phyloP scores from a whole-genome alignment of 2,113 vertebrate species.

The Porphyrio hochstetteri region DNA sequence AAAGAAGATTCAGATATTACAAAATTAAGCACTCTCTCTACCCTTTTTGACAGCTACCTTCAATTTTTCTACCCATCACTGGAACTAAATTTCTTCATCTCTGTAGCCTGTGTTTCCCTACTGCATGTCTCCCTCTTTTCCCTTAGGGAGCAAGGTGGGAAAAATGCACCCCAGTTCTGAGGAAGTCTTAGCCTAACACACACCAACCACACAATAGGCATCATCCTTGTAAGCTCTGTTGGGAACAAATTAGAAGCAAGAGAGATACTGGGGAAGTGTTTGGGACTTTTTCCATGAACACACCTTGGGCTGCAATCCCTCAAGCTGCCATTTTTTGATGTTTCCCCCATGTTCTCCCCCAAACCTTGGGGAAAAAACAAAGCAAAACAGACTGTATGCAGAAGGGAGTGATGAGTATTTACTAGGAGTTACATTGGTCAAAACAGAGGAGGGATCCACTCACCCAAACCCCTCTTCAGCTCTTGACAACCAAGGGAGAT shows the following conservation, averaged over 20 bases:
- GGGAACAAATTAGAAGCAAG: neutral
- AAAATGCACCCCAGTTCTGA: neutral
- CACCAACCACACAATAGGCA: neutral
- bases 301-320: neutral
- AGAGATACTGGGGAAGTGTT: neutral
- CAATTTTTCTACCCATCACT: neutral
- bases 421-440: neutral
- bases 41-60: neutral
- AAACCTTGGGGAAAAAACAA: neutral
- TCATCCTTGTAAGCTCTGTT: neutral
- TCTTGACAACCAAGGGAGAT: neutral
- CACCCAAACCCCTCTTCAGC: neutral
- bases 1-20: neutral
- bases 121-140: neutral
- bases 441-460: neutral
- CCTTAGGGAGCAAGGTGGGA: neutral
- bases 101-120: neutral
- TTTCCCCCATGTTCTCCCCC: neutral
- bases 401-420: neutral
- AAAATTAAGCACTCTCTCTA: neutral
- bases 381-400: neutral
- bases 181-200: neutral
- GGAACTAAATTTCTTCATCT: neutral
- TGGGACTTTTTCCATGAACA: neutral
- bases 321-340: neutral